A percentile compares a stretch with the other conserved stretches of the same genome.
Evolutionary conservation across 92 coral and sea anemone species (phyloP).

Genomic region (Meandrina meandrites): DNA sequence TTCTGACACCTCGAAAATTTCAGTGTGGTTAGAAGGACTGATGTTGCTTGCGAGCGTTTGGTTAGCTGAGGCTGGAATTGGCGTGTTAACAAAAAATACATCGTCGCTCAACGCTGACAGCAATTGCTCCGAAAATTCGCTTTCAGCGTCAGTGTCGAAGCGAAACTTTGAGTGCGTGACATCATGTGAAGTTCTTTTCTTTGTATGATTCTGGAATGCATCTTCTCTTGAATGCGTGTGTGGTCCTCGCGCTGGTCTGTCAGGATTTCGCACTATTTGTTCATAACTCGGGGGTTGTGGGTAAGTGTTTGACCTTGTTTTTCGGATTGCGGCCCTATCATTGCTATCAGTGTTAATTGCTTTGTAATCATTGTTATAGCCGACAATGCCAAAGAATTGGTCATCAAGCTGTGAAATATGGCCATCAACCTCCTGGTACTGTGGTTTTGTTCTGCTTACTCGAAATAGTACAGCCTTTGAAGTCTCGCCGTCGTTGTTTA

Average conservation of each 20-base stretch:
- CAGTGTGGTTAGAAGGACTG: neutral
- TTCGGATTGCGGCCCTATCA: neutral
- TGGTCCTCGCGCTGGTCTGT: neutral
- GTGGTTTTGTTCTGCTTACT: constrained; percentile 14
- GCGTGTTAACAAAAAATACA: constrained; percentile 23
- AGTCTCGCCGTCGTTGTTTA: constrained; percentile 22
- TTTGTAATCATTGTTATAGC: constrained; percentile 27
- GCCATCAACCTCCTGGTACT: constrained; percentile 11
- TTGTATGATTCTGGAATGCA: neutral
- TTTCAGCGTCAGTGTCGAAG: constrained; percentile 12
- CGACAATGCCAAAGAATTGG: constrained; percentile 24
- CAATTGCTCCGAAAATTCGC: constrained; percentile 22
- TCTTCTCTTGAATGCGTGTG: constrained; percentile 7
- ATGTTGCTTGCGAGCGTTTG: neutral
- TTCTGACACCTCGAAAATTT: constrained; percentile 5
- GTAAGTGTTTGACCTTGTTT: neutral
- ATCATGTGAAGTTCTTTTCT: neutral
- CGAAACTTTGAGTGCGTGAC: constrained; percentile 13
- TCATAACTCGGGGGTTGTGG: neutral
- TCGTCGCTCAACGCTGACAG: constrained; percentile 17
- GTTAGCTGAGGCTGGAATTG: neutral
- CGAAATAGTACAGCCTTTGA: neutral
- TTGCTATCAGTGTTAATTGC: constrained; percentile 23
- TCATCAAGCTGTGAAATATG: constrained; percentile 41
- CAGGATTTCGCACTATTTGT: neutral